These are phyloP conservation scores for Leptogaster cylindrica DNA, from an alignment of 2,888 invertebrate species.

Conservation along the genomic window DNA sequence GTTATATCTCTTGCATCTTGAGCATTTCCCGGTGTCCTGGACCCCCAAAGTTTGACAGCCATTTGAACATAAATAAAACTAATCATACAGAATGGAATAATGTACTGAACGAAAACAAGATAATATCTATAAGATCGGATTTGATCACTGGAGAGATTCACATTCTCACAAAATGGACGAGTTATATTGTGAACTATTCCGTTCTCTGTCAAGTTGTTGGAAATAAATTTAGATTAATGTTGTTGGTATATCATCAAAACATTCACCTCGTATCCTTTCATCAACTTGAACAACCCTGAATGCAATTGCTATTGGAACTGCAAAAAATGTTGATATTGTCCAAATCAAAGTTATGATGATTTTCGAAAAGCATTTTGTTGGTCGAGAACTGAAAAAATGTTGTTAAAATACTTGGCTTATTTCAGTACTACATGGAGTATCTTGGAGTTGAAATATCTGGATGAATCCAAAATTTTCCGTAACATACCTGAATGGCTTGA, in stretches of 20 bases:
- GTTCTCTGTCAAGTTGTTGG: slow-evolving; percentile 52
- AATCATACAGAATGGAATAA: slow-evolving; percentile 81
- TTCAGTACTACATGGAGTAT: no score
- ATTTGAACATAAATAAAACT: slow-evolving; percentile 81
- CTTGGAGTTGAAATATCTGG: no score
- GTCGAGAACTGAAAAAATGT: slow-evolving; percentile 59
- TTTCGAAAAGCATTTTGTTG: slow-evolving; percentile 76
- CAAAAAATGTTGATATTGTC: slow-evolving; percentile 71
- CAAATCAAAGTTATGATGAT: slow-evolving; percentile 77
- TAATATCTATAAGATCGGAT: slow-evolving; percentile 64
- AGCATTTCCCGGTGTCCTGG: slow-evolving; percentile 79
- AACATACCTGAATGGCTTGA: slow-evolving; percentile 74
- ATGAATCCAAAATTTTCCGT: slow-evolving; percentile 6
- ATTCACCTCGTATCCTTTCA: slow-evolving; percentile 55
- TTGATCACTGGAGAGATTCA: slow-evolving; percentile 62
- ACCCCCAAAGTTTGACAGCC: slow-evolving; percentile 80
- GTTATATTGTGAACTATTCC: slow-evolving; percentile 57
- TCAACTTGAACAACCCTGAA: slow-evolving; percentile 58
- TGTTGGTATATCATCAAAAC: background rate
- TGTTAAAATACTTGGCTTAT: background rate
- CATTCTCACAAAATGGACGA: slow-evolving; percentile 64
- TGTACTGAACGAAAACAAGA: slow-evolving; percentile 69
- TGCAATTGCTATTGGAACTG: slow-evolving; percentile 68
- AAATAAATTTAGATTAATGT: slow-evolving; percentile 4
- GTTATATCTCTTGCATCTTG: slow-evolving; percentile 80